Base-by-base conservation (phyloP, 2,888 invertebrate genomes). In the Caradrina kadenii region DNA sequence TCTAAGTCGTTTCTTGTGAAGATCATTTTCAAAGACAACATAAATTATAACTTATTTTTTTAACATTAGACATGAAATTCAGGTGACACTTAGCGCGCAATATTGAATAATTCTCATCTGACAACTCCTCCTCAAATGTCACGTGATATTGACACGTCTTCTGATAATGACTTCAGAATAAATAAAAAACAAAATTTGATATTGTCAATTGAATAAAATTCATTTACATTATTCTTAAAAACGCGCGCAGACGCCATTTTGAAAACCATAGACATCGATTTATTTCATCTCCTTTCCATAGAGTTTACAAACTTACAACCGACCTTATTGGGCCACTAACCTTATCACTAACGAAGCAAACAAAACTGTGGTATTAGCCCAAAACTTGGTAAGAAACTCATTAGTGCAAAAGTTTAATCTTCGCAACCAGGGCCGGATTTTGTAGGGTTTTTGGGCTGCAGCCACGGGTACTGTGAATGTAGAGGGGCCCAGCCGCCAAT, bases 351-450 rank as follows among this genome's bases (percentile, higher is more conserved):
- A 61, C 49, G 48, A 52, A 80, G 50, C 75, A 58, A 75, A 80
- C 75, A 80, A 75, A 75, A 62, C 53, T 76, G 49, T 59, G 50
- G 67, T 26, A 53, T 61, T 53, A 45, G 26, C 48, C 63, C 22
- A 21, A 31, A 76, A 80, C 22, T 80, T 80, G 10, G 50, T 11
- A 35, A 76, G 76, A 58, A 68, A 80, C 68, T 76, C 76, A 76
- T 76, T 76, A 80, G 45, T 45, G 58, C 21, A 21, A 50, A 59
- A 76, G 58, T 80, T 62, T 50, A 80, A 80, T 67, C 42, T 80
- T 58, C 49, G n/a, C 45, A 17, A 69, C 26, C 35, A 35, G 35
- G 35, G 35, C 8, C 8, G 35, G 35, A 35, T 35, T 7, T 7
- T 31, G 7, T 31, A 31, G 5, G 7, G 5, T 31, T 6, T 31